These are phyloP conservation scores for Drosophila atripex DNA, from an alignment of 2,888 invertebrate species.

Conservation along the genomic window DNA sequence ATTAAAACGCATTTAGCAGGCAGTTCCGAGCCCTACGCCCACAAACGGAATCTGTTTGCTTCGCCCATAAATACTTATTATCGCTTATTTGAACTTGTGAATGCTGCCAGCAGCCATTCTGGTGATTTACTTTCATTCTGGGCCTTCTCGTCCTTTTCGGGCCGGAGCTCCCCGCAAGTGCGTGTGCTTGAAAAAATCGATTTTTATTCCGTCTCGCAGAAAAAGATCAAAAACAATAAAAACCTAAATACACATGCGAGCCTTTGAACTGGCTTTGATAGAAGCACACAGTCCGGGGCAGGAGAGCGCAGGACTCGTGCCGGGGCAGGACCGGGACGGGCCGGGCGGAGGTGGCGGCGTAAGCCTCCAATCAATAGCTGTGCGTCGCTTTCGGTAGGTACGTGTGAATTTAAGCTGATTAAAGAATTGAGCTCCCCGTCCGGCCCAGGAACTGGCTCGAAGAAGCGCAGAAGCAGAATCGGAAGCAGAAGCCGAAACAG, in stretches of 20 bases:
- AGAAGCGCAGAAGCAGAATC: conserved; percentile 17
- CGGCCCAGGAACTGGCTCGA: conserved; percentile 6
- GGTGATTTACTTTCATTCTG: conserved; percentile 67
- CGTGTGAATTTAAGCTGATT: conserved; percentile 83
- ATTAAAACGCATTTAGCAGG: conserved; percentile 77
- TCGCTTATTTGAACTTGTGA: conserved; percentile 79
- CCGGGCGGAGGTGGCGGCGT: conserved; percentile 31
- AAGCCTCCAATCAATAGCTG: conserved; percentile 78
- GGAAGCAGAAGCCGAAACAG: conserved; percentile 13
- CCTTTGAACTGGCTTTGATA: conserved; percentile 78
- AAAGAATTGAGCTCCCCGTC: conserved; percentile 72
- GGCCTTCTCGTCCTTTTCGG: conserved; percentile 44
- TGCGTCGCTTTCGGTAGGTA: conserved; percentile 77
- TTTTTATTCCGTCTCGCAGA: conserved; percentile 48
- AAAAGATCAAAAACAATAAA: conserved; percentile 79
- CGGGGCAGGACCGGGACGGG: neutral
- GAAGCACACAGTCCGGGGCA: conserved; percentile 56
- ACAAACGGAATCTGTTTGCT: conserved; percentile 33
- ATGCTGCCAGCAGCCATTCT: conserved; percentile 47
- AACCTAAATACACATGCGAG: conserved; percentile 78
- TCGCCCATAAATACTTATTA: conserved; percentile 78
- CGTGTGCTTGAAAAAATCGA: conserved; percentile 59
- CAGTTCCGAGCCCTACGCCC: conserved; percentile 46
- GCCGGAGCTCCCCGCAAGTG: conserved; percentile 12
- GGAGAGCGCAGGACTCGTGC: neutral